phyloP scores from a whole-genome alignment of 2,888 invertebrate species.

The Lasioglossum zephyrum region DNA sequence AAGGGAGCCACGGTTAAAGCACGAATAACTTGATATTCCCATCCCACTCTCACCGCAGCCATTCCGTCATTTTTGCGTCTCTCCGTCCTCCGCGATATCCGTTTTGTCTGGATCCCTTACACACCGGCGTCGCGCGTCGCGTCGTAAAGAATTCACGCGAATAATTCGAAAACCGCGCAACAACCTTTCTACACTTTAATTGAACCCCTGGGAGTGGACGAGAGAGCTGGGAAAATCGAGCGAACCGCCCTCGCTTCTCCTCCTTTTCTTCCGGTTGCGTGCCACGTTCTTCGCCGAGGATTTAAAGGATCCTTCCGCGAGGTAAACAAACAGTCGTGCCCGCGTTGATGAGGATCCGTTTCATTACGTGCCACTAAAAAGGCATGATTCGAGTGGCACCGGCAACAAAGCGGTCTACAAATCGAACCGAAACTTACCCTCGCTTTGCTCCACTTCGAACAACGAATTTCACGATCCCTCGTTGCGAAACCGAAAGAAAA shows the following conservation, averaged over 20 bases:
- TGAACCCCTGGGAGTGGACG: neutral
- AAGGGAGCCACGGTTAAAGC: constrained; percentile 54
- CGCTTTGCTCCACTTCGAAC: neutral
- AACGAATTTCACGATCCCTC: neutral
- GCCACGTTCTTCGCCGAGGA: neutral
- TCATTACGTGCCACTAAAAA: neutral
- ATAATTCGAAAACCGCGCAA: neutral
- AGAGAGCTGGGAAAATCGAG: neutral
- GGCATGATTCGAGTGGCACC: neutral
- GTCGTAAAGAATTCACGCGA: constrained; percentile 17
- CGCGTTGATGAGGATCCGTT: neutral
- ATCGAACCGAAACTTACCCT: neutral
- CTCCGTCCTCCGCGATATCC: constrained; percentile 16
- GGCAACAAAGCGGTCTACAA: neutral
- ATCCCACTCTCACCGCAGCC: constrained; percentile 20
- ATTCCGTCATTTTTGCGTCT: constrained; percentile 11
- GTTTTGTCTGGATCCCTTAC: neutral
- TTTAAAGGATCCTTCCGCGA: constrained; percentile 4
- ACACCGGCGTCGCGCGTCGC: neutral
- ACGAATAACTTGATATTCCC: constrained; percentile 59
- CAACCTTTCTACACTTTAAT: neutral
- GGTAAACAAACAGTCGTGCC: neutral
- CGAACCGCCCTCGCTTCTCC: neutral
- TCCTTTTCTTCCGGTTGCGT: neutral
- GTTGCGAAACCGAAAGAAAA: neutral